Evolutionary conservation across 2,888 invertebrate species (phyloP).

Genomic region (Panorpa germanica): DNA sequence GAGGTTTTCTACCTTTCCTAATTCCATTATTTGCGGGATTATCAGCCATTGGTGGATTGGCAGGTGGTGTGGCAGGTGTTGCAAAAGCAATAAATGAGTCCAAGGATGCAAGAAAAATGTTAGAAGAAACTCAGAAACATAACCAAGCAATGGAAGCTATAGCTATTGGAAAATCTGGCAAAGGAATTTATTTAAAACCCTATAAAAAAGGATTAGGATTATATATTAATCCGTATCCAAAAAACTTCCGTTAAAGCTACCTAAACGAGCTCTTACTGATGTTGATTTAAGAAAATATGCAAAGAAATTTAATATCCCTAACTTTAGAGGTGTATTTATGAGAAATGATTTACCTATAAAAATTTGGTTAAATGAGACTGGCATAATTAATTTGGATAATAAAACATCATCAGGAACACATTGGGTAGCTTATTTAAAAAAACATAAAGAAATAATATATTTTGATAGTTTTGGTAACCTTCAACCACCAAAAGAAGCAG

Average conservation of each 20-base stretch:
- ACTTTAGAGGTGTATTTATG: constrained; percentile 19
- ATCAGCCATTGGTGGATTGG: constrained; percentile 17
- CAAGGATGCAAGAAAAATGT: constrained; percentile 16
- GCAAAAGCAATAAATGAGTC: constrained; percentile 18
- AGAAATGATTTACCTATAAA: constrained; percentile 19
- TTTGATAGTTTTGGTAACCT: constrained; percentile 21
- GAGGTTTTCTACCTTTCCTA: constrained; percentile 18
- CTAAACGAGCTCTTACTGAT: too few species aligned
- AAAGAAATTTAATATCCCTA: constrained; percentile 15
- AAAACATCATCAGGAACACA: constrained; percentile 16
- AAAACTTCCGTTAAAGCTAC: constrained; percentile 16
- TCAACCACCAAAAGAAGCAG: constrained; percentile 16
- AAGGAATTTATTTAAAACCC: constrained; percentile 17
- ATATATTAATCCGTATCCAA: too few species aligned
- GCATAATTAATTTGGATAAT: constrained; percentile 18
- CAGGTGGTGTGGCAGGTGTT: constrained; percentile 19
- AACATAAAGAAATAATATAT: constrained; percentile 16
- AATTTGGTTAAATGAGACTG: constrained; percentile 15
- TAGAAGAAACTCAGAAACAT: constrained; percentile 17
- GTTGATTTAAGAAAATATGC: constrained; percentile 15
- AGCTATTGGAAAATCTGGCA: constrained; percentile 18
- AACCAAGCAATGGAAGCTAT: constrained; percentile 21
- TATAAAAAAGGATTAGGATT: too few species aligned
- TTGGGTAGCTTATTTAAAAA: constrained; percentile 20
- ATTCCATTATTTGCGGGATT: constrained; percentile 20